A percentile compares a stretch with the other conserved stretches of the same genome.
Evolutionary conservation across 2,888 invertebrate species (phyloP).

Genomic region (Caenorhabditis virilis): DNA sequence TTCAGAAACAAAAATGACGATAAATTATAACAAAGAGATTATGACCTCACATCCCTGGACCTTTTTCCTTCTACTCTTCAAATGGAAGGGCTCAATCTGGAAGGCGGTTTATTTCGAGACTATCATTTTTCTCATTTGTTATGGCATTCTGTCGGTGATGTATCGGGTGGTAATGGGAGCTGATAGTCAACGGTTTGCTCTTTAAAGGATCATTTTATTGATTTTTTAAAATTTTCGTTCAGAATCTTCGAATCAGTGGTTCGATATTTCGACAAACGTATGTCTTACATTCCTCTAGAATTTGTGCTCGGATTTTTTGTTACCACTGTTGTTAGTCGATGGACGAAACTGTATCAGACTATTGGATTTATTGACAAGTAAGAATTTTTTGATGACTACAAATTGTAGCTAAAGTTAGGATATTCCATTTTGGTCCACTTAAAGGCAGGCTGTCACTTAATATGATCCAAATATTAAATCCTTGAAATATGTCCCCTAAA

Average conservation of each 20-base stretch:
- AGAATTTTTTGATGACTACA: neutral
- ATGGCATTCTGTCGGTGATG: conserved; percentile 40
- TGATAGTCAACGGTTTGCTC: conserved; percentile 33
- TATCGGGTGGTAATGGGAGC: conserved; percentile 43
- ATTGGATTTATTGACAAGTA: conserved; percentile 58
- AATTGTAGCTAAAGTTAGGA: too few relatives aligned
- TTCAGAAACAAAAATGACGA: conserved; percentile 43
- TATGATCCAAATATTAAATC: too few relatives aligned
- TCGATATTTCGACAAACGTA: conserved; percentile 39
- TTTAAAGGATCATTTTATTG: neutral
- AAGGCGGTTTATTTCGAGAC: conserved; percentile 52
- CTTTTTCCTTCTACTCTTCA: conserved; percentile 44
- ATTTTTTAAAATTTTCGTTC: neutral
- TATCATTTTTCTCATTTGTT: conserved; percentile 39
- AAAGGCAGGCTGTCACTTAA: too few relatives aligned
- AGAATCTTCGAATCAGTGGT: conserved; percentile 48
- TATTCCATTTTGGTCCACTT: too few relatives aligned
- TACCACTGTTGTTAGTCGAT: conserved; percentile 46
- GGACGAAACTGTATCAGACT: conserved; percentile 51
- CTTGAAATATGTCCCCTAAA: too few relatives aligned
- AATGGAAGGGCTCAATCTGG: conserved; percentile 54
- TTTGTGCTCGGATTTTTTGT: conserved; percentile 53
- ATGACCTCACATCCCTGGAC: conserved; percentile 49
- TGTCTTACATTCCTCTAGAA: conserved; percentile 50
- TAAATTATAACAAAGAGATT: conserved; percentile 50